Percentiles rank a stretch among this genome's conserved stretches.
Conservation (phyloP, 2,888 invertebrate genomes). For the Phaedon cochleariae region DNA sequence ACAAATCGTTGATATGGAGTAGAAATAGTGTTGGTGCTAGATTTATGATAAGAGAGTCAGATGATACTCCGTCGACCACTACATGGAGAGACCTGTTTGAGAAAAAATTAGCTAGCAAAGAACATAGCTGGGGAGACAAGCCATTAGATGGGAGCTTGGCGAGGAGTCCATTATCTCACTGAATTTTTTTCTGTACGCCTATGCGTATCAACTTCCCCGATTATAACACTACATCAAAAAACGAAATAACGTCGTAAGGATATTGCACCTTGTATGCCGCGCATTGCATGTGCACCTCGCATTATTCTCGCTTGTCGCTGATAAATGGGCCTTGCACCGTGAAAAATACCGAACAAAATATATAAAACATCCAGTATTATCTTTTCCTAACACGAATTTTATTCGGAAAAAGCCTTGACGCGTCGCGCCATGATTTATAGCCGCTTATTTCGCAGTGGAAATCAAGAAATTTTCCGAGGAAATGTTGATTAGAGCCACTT, state of each 20-base stretch:
- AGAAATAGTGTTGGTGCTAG: too few species aligned
- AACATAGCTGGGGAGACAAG: too few species aligned
- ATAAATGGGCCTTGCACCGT: constrained; percentile 48
- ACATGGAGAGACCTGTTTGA: too few species aligned
- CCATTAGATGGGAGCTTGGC: too few species aligned
- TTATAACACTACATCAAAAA: constrained; percentile 50
- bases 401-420: constrained; percentile 43
- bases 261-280: constrained; percentile 54
- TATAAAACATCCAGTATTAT: constrained; percentile 49
- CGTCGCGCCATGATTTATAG: constrained; percentile 25
- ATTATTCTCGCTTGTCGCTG: constrained; percentile 47
- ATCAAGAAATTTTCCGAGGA: not conserved
- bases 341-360: constrained; percentile 54
- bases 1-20: too few species aligned
- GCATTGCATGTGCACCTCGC: constrained; percentile 53
- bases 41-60: too few species aligned
- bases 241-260: constrained; percentile 51
- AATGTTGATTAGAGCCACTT: not conserved
- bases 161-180: too few species aligned
- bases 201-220: constrained; percentile 43
- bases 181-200: not conserved
- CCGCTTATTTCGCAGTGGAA: constrained; percentile 2
- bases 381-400: constrained; percentile 52
- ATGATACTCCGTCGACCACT: too few species aligned
- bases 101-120: too few species aligned